Base-by-base conservation (phyloP, 2,888 invertebrate species). In the Diachrysia chrysitis region DNA sequence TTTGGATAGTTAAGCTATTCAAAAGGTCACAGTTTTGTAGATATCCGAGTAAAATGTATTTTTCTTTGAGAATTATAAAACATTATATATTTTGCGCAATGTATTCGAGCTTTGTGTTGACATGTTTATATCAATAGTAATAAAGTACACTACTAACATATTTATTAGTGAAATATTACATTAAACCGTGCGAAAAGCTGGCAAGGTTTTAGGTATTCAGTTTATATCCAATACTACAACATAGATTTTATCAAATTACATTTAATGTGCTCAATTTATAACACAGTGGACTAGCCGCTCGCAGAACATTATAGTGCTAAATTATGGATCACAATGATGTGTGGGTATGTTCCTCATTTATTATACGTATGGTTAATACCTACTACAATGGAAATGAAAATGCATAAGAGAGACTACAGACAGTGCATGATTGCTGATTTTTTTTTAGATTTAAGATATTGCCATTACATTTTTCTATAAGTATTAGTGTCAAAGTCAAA, bases 81-180 rank as follows among this genome's bases (percentile, higher is more conserved):
- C 61, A 67, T 73, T 63, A 67, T 25, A 25, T 3, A 37, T 66
- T 71, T 77, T 55, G 66, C 14, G 48, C 19, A 17, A 23, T 58
- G 57, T 42, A 65, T 59, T 25, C 23, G 35, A 51, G 64, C 46
- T 58, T 56, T 23, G 32, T 65, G 16, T 53, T 66, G n/a, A 53
- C 37, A 42, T 17, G 46, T 53, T 58, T 73, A 51, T 29, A 32
- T 32, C 32, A 32, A 10, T 32, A 32, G 32, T 10, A 32, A 63
- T 56, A 54, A 57, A 65, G 62, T 35, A 51, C 32, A 54, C n/a
- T 19, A 17, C n/a, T 10, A 25, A 35, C 29, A 21, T 10, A 55
- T 58, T 55, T n/a, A 17, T 56, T 56, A 60, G n/a, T 60, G 0
- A 12, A 63, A 29, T 57, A 48, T 19, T 59, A 10, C 5, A n/a